Percentiles rank a stretch among this genome's conserved stretches.
Evolutionary conservation across 2,113 vertebrate genomes (phyloP).

Genomic region (Lycaon pictus): DNA sequence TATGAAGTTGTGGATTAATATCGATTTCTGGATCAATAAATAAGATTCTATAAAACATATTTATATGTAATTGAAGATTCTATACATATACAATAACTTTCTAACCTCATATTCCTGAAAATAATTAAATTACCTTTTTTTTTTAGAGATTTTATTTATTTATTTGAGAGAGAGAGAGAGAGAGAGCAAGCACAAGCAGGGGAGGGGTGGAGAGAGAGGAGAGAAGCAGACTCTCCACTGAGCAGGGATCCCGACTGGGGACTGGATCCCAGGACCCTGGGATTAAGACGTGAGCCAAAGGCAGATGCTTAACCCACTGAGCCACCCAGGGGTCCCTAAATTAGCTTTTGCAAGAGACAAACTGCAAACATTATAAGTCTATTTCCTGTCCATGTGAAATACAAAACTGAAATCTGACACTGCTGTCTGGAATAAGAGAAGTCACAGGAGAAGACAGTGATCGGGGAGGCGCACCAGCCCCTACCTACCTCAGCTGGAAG

Average conservation of each 20-base stretch:
- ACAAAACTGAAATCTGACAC: not conserved
- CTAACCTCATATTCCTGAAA: not conserved
- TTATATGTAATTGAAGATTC: not conserved
- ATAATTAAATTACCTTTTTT: not conserved
- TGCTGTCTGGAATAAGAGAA: not conserved
- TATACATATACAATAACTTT: not conserved
- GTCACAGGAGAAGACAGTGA: not conserved
- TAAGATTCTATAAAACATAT: not conserved
- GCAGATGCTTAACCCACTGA: too few relatives aligned
- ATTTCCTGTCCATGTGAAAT: not conserved
- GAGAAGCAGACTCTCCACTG: too few relatives aligned
- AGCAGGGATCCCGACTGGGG: too few relatives aligned
- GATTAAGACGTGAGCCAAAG: too few relatives aligned
- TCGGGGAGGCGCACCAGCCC: not conserved
- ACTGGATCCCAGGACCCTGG: too few relatives aligned
- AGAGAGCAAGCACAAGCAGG: too few relatives aligned
- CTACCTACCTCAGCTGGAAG: not conserved
- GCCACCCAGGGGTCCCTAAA: too few relatives aligned
- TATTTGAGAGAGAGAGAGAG: too few relatives aligned
- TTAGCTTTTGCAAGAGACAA: not conserved
- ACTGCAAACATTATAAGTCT: not conserved
- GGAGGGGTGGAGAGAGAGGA: too few relatives aligned
- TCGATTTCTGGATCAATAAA: not conserved
- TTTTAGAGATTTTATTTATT: too few relatives aligned
- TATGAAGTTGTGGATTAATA: not conserved